Evolutionary conservation across 2,797 vertebrate species (phyloP).

Genomic region (Novumbra hubbsi): DNA sequence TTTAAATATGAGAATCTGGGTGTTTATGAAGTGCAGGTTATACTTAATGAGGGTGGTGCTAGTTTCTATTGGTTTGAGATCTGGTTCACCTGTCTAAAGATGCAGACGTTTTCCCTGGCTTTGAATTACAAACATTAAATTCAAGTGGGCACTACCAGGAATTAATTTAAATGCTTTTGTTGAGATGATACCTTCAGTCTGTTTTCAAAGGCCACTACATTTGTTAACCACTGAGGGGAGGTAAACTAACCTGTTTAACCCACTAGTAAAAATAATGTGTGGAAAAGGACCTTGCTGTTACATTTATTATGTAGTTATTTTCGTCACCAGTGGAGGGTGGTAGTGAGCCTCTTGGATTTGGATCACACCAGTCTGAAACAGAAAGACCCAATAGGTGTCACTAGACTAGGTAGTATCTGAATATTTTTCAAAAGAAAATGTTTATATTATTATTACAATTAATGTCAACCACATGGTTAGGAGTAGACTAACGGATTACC

Average conservation of each 20-base stretch:
- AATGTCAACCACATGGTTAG: no score
- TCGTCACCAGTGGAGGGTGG: constrained; percentile 28
- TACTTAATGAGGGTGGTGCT: background rate
- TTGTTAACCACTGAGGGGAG: background rate
- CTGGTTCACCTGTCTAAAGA: background rate
- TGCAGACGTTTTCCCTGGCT: background rate
- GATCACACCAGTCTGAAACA: background rate
- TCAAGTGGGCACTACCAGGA: background rate
- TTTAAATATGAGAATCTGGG: background rate
- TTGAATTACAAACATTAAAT: background rate
- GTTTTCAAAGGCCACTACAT: background rate
- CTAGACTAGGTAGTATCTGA: background rate
- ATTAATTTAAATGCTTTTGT: background rate
- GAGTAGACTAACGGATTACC: no score
- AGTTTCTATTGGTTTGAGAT: no score
- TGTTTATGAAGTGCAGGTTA: background rate
- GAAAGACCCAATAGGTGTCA: background rate
- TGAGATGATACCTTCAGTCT: background rate
- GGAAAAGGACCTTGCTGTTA: background rate
- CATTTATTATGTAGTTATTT: background rate
- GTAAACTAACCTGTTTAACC: background rate
- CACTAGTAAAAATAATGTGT: background rate
- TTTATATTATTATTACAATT: background rate
- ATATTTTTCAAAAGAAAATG: background rate
- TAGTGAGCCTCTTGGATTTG: background rate